Evolutionary conservation across 2,113 vertebrate species (phyloP).

Genomic region (Ivindomyrus marchei): DNA sequence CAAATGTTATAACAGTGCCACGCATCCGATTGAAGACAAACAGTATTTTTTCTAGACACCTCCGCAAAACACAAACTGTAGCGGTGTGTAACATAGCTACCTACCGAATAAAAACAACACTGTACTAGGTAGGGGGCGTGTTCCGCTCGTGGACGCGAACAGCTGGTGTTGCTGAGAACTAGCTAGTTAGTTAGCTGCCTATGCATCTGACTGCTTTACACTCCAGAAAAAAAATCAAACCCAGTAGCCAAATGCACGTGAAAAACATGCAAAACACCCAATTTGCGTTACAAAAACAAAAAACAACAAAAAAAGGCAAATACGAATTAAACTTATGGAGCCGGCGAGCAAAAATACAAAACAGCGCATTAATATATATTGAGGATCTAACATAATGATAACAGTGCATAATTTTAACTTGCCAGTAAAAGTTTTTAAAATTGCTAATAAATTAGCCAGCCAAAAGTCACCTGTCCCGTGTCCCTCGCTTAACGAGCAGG

Average conservation of each 20-base stretch:
- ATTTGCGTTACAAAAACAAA: not conserved
- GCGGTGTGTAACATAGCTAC: not conserved
- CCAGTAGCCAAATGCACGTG: not conserved
- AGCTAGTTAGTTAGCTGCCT: not conserved
- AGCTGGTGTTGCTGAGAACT: not conserved
- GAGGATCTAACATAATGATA: not conserved
- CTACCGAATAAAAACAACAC: not conserved
- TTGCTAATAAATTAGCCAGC: slow-evolving; percentile 1
- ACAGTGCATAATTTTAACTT: not conserved
- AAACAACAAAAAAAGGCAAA: not conserved
- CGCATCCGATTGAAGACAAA: not conserved
- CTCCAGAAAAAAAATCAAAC: not conserved
- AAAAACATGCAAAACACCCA: not conserved
- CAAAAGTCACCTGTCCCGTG: slow-evolving; percentile 15
- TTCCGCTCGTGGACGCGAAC: slow-evolving; percentile 7
- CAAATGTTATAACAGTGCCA: not conserved
- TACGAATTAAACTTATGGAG: not conserved
- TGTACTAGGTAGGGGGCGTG: slow-evolving; percentile 21
- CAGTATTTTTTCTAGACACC: not conserved
- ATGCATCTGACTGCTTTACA: not conserved
- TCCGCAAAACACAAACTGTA: not conserved
- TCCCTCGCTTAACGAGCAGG: not conserved
- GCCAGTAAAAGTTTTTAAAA: not conserved
- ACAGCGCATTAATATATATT: not conserved
- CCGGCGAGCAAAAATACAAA: not conserved